phyloP scores from a whole-genome alignment of 2,888 invertebrate genomes.

The Lordiphosa fenestrarum region DNA sequence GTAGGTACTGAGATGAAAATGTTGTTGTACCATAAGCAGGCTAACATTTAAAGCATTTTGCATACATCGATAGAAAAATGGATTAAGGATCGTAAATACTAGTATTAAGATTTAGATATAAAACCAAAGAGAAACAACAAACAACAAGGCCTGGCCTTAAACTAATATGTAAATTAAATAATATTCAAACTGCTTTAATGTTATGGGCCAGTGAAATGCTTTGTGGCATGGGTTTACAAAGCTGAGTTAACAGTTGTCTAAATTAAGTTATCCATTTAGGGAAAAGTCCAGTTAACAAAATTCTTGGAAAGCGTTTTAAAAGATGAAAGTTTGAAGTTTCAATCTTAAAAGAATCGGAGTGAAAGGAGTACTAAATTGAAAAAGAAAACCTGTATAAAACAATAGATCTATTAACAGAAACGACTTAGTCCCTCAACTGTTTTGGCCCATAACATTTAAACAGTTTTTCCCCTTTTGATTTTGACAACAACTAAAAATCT shows the following conservation, averaged over 20 bases:
- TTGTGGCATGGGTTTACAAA: not conserved
- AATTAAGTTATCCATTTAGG: too few species aligned
- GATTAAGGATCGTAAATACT: constrained; percentile 15
- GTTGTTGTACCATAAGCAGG: constrained; percentile 71
- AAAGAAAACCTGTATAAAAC: too few species aligned
- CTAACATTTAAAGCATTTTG: constrained; percentile 71
- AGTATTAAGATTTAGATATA: constrained; percentile 11
- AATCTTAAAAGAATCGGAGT: too few species aligned
- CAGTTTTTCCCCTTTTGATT: not conserved
- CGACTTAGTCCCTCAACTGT: too few species aligned
- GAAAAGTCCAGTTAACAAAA: too few species aligned
- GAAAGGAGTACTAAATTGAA: too few species aligned
- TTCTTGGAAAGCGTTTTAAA: too few species aligned
- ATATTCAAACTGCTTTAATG: constrained; percentile 18
- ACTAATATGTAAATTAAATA: constrained; percentile 32
- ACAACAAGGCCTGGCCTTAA: constrained; percentile 61
- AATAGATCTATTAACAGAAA: too few species aligned
- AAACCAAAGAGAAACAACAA: constrained; percentile 1
- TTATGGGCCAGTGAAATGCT: constrained; percentile 8
- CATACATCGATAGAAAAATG: constrained; percentile 45
- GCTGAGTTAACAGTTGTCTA: too few species aligned
- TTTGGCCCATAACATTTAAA: too few species aligned
- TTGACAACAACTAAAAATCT: constrained; percentile 53
- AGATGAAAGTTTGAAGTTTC: too few species aligned
- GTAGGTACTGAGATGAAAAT: constrained; percentile 61